These are phyloP conservation scores for Gouania willdenowi DNA, from an alignment of 2,797 vertebrate species.

Conservation along the genomic window DNA sequence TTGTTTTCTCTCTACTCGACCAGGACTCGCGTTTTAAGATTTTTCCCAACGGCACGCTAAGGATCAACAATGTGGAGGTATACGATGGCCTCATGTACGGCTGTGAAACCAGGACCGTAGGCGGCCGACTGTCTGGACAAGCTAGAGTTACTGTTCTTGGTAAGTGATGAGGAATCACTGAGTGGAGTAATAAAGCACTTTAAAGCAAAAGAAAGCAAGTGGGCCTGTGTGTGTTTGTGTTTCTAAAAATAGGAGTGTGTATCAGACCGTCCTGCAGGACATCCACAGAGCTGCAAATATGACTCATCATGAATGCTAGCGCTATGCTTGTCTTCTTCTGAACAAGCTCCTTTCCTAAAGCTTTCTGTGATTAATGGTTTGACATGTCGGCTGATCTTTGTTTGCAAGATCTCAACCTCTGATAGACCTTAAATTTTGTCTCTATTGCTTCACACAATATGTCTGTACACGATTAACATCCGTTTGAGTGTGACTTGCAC, in stretches of 20 bases:
- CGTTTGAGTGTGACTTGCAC: constrained; percentile 13
- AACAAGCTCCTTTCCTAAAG: constrained; percentile 10
- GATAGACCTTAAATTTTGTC: constrained; percentile 18
- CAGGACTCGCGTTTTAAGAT: constrained; percentile 87
- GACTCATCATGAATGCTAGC: constrained; percentile 20
- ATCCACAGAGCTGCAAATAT: constrained; percentile 39
- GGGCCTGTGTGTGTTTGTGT: constrained; percentile 7
- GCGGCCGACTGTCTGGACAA: constrained; percentile 79
- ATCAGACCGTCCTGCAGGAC: constrained; percentile 21
- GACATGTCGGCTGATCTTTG: constrained; percentile 12
- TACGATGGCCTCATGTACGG: constrained; percentile 87
- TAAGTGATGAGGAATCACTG: constrained; percentile 48
- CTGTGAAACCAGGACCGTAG: constrained; percentile 82
- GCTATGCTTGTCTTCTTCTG: constrained; percentile 19
- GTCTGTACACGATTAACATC: constrained; percentile 31
- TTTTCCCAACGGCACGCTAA: constrained; percentile 87
- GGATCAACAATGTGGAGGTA: constrained; percentile 94
- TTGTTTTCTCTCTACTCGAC: too few species aligned
- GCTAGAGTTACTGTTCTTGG: constrained; percentile 86
- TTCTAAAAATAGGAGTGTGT: constrained; percentile 29
- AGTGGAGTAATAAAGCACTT: background rate
- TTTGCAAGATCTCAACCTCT: constrained; percentile 34
- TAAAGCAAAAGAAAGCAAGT: constrained; percentile 4
- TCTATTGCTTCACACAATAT: constrained; percentile 15
- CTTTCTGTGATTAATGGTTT: constrained; percentile 12